Base-by-base conservation (phyloP, 2,888 invertebrate genomes). In the Polyploca ridens region DNA sequence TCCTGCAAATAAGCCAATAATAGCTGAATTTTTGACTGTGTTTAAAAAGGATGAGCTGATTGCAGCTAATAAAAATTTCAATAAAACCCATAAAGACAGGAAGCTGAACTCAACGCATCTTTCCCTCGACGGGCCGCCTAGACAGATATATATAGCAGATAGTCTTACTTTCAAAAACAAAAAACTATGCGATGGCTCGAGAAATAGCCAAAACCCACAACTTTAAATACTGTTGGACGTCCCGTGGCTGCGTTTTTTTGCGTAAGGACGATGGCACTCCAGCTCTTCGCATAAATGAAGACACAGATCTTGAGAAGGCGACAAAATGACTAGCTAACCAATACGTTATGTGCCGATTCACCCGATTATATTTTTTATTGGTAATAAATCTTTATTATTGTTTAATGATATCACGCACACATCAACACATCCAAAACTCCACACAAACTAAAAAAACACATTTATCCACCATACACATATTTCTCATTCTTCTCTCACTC, bases 121-220 rank as follows among this genome's bases (percentile, higher is more conserved):
- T 16, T 27, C 33, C n/a, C 5, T 61, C 44, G 44, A 63, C 49
- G 11, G 62, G 60, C 27, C 54, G 35, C 13, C 66, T 38, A 11
- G 63, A 62, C 11, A 64, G 16, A 14, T 11, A 5, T 27, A 67
- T 54, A 19, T 19, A 13, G 33, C 4, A 14, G 41, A 44, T 3
- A 44, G 41, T 8, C 41, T 44, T 13, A 44, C 41, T 11, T 44
- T 44, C 41, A 44, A 44, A 11, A 44, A 44, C 11, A 44, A 44
- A 44, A 44, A 44, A 11, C 41, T 27, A 44, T 44, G 41, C 41
- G 1, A 44, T 44, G 41, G 41, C 41, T 8, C 41, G 41, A 10
- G 41, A 44, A 44, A 44, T 11, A 44, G 41, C 41, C 41, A 44
- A 44, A 44, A 10, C 41, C 11, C 8, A 44, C 41, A 44, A 44